Base-by-base conservation (phyloP, 2,113 vertebrate species). In the Microtus oregoni region DNA sequence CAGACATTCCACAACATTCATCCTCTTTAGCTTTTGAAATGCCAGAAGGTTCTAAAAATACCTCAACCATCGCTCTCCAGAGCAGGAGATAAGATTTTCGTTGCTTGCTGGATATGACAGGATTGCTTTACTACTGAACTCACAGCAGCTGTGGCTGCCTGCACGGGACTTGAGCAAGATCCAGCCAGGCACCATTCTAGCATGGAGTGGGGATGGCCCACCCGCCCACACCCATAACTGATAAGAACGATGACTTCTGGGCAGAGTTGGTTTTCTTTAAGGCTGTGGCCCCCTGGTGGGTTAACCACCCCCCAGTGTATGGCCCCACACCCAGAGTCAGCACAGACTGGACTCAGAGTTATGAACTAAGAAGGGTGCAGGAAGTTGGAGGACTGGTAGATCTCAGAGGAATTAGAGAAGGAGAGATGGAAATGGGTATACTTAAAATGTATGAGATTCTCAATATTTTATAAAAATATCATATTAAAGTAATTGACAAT, bases 1-100 rank as follows among this genome's bases (percentile, higher is more conserved):
- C 70, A 72, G 20, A 38, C n/a, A 72, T 38, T 72, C 70, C 4
- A 2, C 70, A 72, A 38, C 35, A 72, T 13, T 95, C 17, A 67
- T 22, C 30, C 2, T 32, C 11, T 20, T 58, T 92, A 65, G 58
- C 32, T 96, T 72, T 52, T 92, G 68, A 96, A 87, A 95, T 89
- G 17, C 67, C 6, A 95, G 15, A 47, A 79, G 35, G 19, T 9
- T 93, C 55, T 93, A 81, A 76, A 92, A 94, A 72, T 3, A 70
- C 67, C 28, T 41, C 87, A 94, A 87, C 5, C 30, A 90, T 81
- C 5, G 52, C 5, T 24, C 5, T 22, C 12, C 19, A 82, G 22
- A 95, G 63, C 67, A 8, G 10, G 93, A 81, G n/a, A 0, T 12
- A 63, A 41, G 28, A 44, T 85, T 86, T 85, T 86, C 17, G 72